Conservation (phyloP, 2,888 invertebrate species). For the Drosophila anomelani region DNA sequence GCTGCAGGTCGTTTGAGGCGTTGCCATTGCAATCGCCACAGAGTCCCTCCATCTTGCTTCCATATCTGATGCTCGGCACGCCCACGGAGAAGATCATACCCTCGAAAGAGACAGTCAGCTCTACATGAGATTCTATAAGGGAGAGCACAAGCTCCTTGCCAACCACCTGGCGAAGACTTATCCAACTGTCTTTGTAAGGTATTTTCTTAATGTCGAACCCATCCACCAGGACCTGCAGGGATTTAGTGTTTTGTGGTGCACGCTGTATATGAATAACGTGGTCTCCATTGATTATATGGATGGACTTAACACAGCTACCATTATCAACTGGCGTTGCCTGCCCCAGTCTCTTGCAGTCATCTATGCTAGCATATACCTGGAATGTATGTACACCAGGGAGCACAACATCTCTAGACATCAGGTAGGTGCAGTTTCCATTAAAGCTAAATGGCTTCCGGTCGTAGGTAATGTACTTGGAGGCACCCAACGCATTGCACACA, state of each 20-base stretch:
- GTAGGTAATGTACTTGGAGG: slow-evolving; percentile 92
- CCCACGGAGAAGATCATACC: slow-evolving; percentile 87
- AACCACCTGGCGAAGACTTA: slow-evolving; percentile 86
- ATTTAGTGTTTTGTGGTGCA: slow-evolving; percentile 80
- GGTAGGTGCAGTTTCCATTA: slow-evolving; percentile 93
- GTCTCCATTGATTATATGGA: slow-evolving; percentile 89
- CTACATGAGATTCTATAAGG: slow-evolving; percentile 89
- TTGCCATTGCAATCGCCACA: slow-evolving; percentile 91
- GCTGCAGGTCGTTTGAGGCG: slow-evolving; percentile 86
- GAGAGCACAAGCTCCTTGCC: slow-evolving; percentile 87
- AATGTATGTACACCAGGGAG: slow-evolving; percentile 85
- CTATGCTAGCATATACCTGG: slow-evolving; percentile 89
- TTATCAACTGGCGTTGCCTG: slow-evolving; percentile 58
- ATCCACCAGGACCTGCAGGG: slow-evolving; percentile 81
- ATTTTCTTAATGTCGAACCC: slow-evolving; percentile 80
- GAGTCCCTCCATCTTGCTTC: slow-evolving; percentile 90
- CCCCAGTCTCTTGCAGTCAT: slow-evolving; percentile 87
- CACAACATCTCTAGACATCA: slow-evolving; percentile 89
- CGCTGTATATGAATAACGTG: slow-evolving; percentile 87
- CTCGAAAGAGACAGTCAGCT: slow-evolving; percentile 85
- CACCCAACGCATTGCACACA: slow-evolving; percentile 90
- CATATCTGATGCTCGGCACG: slow-evolving; percentile 90
- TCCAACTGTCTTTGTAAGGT: slow-evolving; percentile 88
- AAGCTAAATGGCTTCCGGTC: slow-evolving; percentile 92
- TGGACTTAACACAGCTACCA: slow-evolving; percentile 88